Percentiles rank a stretch among this genome's conserved stretches.
These are phyloP conservation scores for Choloepus didactylus DNA, from an alignment of 2,797 vertebrate species.

Conservation along the genomic window DNA sequence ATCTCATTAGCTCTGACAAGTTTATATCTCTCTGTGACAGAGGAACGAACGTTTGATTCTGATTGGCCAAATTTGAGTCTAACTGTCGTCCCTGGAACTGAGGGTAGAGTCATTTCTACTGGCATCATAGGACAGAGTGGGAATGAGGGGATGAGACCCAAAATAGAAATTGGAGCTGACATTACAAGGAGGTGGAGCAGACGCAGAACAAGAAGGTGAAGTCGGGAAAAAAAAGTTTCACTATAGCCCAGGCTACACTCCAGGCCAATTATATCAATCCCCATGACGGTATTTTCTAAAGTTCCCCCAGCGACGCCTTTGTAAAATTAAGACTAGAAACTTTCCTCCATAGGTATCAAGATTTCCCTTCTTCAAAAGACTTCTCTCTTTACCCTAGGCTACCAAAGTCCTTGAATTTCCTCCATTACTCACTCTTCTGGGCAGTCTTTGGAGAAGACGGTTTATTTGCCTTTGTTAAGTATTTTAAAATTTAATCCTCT, in stretches of 20 bases:
- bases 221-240: not conserved
- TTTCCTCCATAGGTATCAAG: not conserved
- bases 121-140: not conserved
- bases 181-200: not conserved
- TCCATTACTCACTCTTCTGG: not conserved
- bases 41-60: not conserved
- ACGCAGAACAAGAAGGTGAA: not conserved
- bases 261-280: not conserved
- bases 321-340: not conserved
- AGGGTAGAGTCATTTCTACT: not conserved
- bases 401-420: not conserved
- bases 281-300: not conserved
- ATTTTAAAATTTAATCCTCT: not conserved
- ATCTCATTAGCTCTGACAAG: not conserved
- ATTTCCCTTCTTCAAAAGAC: not conserved
- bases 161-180: not conserved
- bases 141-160: not conserved
- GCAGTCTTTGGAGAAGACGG: not conserved
- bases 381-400: not conserved
- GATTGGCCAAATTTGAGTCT: not conserved
- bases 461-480: not conserved
- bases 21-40: not conserved
- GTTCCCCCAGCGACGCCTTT: not conserved
- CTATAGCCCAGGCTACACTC: fast-evolving
- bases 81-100: not conserved